Percentiles rank a stretch among this genome's conserved stretches.
phyloP scores from a whole-genome alignment of 2,888 invertebrate genomes.

The Micoletzkya japonica region DNA sequence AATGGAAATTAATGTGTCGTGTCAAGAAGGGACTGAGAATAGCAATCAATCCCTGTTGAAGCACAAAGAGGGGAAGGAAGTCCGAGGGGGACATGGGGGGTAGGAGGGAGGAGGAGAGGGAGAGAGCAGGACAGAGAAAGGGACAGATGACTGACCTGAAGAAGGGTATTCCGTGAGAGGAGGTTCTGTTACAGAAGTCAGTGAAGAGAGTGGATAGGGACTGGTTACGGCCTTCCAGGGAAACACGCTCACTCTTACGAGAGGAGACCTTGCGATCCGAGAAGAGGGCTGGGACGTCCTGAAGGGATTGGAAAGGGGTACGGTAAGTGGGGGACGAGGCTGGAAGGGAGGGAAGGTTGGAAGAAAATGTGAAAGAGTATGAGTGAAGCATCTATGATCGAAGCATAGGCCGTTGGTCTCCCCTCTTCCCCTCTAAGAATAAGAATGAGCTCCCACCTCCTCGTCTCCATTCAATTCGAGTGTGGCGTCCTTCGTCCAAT shows the following conservation, averaged over 20 bases:
- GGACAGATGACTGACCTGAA: constrained; percentile 41
- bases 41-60: not conserved
- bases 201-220: constrained; percentile 46
- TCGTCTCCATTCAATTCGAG: too few relatives aligned
- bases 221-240: constrained; percentile 27
- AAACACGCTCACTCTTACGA: constrained; percentile 31
- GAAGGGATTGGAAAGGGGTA: too few relatives aligned
- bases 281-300: constrained; percentile 29
- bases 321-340: too few relatives aligned
- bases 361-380: too few relatives aligned
- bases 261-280: constrained; percentile 37
- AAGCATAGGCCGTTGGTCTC: not conserved
- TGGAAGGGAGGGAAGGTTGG: constrained; percentile 5
- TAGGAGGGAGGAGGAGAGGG: not conserved
- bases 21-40: too few relatives aligned
- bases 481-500: too few relatives aligned
- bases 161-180: constrained; percentile 59
- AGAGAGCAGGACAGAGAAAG: not conserved
- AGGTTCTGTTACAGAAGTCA: constrained; percentile 63
- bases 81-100: not conserved
- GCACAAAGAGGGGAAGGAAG: not conserved
- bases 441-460: not conserved
- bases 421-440: not conserved
- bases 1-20: too few relatives aligned
- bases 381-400: too few relatives aligned